A percentile compares a stretch with the other conserved stretches of the same genome.
Conservation (phyloP, 2,888 invertebrate genomes). For the Synergus itoensis region DNA sequence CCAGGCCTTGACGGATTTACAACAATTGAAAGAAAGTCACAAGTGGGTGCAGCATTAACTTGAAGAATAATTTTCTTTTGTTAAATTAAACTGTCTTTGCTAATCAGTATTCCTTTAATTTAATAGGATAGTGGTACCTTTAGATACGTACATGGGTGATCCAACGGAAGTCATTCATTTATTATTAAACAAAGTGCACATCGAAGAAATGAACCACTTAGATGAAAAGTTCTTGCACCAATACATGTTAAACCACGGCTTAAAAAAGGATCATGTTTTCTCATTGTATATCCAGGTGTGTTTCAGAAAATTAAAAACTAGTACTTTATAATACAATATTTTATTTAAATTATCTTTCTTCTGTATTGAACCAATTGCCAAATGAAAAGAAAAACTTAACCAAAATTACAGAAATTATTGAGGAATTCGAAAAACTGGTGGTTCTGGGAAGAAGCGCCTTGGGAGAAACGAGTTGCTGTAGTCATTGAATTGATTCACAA, state of each 20-base stretch:
- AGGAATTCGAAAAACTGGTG: conserved; percentile 70
- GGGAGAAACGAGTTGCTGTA: conserved; percentile 70
- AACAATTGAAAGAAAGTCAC: conserved; percentile 64
- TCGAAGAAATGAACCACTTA: conserved; percentile 70
- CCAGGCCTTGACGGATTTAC: conserved; percentile 68
- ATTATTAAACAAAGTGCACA: conserved; percentile 64
- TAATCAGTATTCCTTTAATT: not conserved
- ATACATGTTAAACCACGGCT: conserved; percentile 75
- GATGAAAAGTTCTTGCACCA: conserved; percentile 74
- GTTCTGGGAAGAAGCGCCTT: conserved; percentile 72
- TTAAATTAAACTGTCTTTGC: conserved; percentile 15
- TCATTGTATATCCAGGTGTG: conserved; percentile 76
- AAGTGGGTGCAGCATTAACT: conserved; percentile 58
- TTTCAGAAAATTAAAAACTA: conserved; percentile 30
- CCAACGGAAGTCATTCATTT: conserved; percentile 65
- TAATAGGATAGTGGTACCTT: conserved; percentile 62
- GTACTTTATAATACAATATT: too few relatives aligned
- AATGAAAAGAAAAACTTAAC: not conserved
- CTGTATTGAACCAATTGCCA: not conserved
- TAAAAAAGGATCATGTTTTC: conserved; percentile 77
- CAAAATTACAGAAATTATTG: conserved; percentile 60
- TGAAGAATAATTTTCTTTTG: not conserved
- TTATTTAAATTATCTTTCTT: too few relatives aligned
- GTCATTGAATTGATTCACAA: conserved; percentile 69
- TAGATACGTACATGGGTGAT: conserved; percentile 64